phyloP scores from a whole-genome alignment of 2,888 invertebrate species.

The Caenorhabditis angaria region DNA sequence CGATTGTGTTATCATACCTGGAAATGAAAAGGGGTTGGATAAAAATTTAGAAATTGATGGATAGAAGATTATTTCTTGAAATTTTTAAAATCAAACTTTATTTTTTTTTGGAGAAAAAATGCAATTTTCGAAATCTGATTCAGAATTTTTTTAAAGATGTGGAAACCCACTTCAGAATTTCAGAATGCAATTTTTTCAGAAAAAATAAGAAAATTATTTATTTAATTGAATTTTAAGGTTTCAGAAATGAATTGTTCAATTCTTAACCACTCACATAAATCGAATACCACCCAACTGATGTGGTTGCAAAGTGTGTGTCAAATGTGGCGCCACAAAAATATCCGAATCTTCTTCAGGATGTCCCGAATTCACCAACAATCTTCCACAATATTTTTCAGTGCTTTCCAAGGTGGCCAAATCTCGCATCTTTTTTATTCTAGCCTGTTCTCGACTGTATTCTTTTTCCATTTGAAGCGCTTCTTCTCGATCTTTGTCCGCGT shows the following conservation, averaged over 20 bases:
- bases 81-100: too few relatives aligned
- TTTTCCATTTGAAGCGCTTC: slow-evolving; percentile 42
- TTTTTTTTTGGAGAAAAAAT: too few relatives aligned
- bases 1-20: slow-evolving; percentile 91
- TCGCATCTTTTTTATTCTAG: slow-evolving; percentile 36
- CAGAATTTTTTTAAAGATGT: too few relatives aligned
- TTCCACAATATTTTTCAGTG: slow-evolving; percentile 48
- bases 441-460: slow-evolving; percentile 37
- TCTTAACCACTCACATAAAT: slow-evolving; percentile 58
- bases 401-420: slow-evolving; percentile 50
- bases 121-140: too few relatives aligned
- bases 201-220: too few relatives aligned
- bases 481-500: slow-evolving; percentile 25
- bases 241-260: too few relatives aligned
- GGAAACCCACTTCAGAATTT: too few relatives aligned
- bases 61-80: too few relatives aligned
- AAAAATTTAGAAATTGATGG: too few relatives aligned
- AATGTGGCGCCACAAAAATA: slow-evolving; percentile 58
- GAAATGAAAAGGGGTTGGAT: too few relatives aligned
- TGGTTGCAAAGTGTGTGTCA: slow-evolving; percentile 63
- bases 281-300: slow-evolving; percentile 69
- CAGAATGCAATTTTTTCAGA: too few relatives aligned
- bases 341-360: slow-evolving; percentile 58
- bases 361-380: slow-evolving; percentile 60
- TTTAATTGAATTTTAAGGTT: too few relatives aligned